These are phyloP conservation scores for Phalacrocorax carbo DNA, from an alignment of 2,113 vertebrate genomes.

Conservation along the genomic window DNA sequence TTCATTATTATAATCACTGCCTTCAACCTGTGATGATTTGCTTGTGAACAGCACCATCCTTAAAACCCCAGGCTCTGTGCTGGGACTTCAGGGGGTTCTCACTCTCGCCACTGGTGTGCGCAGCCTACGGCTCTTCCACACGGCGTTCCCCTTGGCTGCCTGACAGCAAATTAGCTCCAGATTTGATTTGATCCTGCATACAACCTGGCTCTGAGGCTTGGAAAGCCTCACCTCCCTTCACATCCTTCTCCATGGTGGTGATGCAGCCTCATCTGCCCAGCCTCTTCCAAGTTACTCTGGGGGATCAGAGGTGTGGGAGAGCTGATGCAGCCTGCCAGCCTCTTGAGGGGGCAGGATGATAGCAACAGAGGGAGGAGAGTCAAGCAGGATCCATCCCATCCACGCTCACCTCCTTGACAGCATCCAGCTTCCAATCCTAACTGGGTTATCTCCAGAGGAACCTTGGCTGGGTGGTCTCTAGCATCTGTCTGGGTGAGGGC, in stretches of 20 bases:
- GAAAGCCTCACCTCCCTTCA: not conserved
- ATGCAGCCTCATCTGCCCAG: not conserved
- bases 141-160: not conserved
- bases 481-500: not conserved
- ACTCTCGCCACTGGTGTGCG: fast-evolving
- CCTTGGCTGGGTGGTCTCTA: fast-evolving
- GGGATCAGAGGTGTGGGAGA: not conserved
- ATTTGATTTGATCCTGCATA: not conserved
- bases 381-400: not conserved
- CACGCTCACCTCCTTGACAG: not conserved
- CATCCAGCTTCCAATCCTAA: not conserved
- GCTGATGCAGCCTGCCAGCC: not conserved
- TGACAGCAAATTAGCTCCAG: not conserved
- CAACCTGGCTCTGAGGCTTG: not conserved
- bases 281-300: not conserved
- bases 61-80: not conserved
- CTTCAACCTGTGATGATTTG: fast-evolving
- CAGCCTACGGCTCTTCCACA: not conserved
- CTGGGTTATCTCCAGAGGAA: not conserved
- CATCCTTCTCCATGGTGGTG: not conserved
- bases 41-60: not conserved
- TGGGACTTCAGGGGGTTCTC: not conserved
- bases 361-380: not conserved
- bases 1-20: not conserved
- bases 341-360: not conserved